Percentiles rank a stretch among this genome's conserved stretches.
These are phyloP conservation scores for Mobula hypostoma DNA, from an alignment of 2,113 vertebrate species.

Conservation along the genomic window DNA sequence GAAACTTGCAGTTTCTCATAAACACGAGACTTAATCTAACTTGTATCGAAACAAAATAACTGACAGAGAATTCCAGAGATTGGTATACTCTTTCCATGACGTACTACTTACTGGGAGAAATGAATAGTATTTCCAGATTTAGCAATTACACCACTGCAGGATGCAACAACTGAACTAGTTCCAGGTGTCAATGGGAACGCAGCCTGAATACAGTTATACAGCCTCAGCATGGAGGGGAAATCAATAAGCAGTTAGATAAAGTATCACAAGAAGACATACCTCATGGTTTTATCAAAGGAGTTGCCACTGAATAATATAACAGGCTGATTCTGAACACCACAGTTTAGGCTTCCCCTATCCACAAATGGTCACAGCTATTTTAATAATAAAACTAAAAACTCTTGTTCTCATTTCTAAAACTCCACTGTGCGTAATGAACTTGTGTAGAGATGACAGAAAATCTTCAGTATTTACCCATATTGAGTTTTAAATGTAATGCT, in stretches of 20 bases:
- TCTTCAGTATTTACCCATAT: background rate
- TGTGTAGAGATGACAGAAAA: background rate
- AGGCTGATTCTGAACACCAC: background rate
- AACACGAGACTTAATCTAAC: background rate
- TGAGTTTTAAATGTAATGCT: background rate
- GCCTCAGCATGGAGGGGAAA: background rate
- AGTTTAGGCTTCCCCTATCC: background rate
- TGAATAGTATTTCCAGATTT: background rate
- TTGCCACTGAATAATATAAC: background rate
- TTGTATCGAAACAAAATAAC: background rate
- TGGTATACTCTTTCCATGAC: background rate
- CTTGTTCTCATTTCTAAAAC: background rate
- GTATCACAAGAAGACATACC: background rate
- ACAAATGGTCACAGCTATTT: background rate
- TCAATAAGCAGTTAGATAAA: background rate
- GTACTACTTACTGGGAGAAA: constrained; percentile 11
- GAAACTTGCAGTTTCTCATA: background rate
- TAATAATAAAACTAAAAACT: background rate
- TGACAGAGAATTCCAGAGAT: background rate
- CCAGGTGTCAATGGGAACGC: background rate
- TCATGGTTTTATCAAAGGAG: background rate
- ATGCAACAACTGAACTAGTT: background rate
- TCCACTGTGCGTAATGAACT: background rate
- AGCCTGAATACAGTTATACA: background rate
- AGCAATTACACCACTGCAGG: background rate